A percentile compares a stretch with the other conserved stretches of the same genome.
phyloP scores from a whole-genome alignment of 2,113 vertebrate species.

The Seriola rivoliana region DNA sequence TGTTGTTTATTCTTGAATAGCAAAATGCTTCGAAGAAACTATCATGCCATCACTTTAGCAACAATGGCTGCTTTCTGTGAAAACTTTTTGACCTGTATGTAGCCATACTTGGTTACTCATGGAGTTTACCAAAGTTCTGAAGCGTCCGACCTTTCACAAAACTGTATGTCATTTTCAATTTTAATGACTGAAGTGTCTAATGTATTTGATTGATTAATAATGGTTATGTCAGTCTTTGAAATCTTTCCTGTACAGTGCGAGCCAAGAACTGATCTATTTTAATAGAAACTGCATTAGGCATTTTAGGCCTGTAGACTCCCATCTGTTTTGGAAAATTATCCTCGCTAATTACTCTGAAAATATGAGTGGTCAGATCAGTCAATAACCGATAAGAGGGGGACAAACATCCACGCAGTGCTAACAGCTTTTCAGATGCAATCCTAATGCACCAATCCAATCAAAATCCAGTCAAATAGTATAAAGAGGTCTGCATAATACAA shows the following conservation, averaged over 20 bases:
- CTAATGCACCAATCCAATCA: slow-evolving; percentile 32
- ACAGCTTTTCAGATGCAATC: slow-evolving; percentile 35
- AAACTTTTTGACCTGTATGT: neutral
- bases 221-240: slow-evolving; percentile 1
- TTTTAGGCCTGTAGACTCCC: slow-evolving; percentile 29
- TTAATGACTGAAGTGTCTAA: slow-evolving; percentile 9
- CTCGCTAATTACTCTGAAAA: slow-evolving; percentile 55
- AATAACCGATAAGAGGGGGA: slow-evolving; percentile 47
- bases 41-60: neutral
- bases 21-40: neutral
- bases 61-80: neutral
- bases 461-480: slow-evolving; percentile 11
- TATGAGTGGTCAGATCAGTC: slow-evolving; percentile 56
- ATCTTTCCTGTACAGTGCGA: neutral
- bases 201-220: slow-evolving; percentile 20
- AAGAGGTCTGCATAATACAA: slow-evolving; percentile 19
- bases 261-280: slow-evolving; percentile 16
- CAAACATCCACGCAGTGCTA: slow-evolving; percentile 13
- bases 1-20: neutral
- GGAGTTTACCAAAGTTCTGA: slow-evolving; percentile 6
- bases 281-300: slow-evolving; percentile 22
- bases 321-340: slow-evolving; percentile 55
- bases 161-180: slow-evolving; percentile 1
- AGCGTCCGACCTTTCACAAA: slow-evolving; percentile 30
- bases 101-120: neutral